Base-by-base conservation (phyloP, 2,113 vertebrate species). In the Brienomyrus brachyistius region DNA sequence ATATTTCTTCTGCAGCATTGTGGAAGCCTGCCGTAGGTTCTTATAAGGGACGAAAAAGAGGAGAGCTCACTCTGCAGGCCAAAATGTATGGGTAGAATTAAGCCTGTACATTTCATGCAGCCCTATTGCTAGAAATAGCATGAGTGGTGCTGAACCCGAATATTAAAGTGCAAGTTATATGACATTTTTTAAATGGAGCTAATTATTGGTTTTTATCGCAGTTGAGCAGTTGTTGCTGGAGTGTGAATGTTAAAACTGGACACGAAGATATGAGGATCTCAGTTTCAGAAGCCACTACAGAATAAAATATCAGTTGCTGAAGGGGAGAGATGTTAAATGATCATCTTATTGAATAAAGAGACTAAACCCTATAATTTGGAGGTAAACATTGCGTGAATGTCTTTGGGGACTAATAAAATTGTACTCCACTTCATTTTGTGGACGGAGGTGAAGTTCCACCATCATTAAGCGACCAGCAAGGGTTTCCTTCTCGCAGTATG, bases 1-100 rank as follows among this genome's bases (percentile, higher is more conserved):
- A 95, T 95, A 95, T 95, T 95, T 95, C 95, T 95, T 80, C 17
- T 95, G 93, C 94, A 93, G 93, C 95, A 92, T 95, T 90, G 91
- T 92, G 92, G 91, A 93, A 94, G 94, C 91, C 93, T 91, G 91
- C 92, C 86, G 91, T 91, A 94, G 90, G 87, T 91, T 94, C 93
- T 91, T 91, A 62, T 48, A 66, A 89, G 40, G 27, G 43, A 59
- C 27, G 2, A 83, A 89, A 27, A 83, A 62, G n/a, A n/a, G 50
- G 50, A 52, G 13, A 27, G 2, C 27, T 90, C 35, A 13, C 45
- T 56, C 13, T 59, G 11, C 23, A 59, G 43, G n/a, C 83, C 51
- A 21, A 6, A 17, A 23, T 40, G 9, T 89, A 13, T 35, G 43
- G 88, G 54, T 40, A 23, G 52, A 89, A 84, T 77, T 19, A 56